Conservation (phyloP, 2,888 invertebrate species). For the Mellilla xanthometata region DNA sequence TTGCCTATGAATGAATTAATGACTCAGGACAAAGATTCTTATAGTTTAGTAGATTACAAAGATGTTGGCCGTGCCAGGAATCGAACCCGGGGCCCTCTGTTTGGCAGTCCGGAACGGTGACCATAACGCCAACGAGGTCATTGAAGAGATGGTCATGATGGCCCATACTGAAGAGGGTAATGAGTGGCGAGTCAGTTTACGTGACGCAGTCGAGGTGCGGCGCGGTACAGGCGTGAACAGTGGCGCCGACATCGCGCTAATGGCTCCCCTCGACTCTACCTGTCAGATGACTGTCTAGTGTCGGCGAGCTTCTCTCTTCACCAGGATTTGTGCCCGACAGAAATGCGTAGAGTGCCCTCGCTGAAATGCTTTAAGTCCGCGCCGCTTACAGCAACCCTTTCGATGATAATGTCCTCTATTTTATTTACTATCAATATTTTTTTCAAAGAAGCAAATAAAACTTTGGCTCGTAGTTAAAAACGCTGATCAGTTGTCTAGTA, state of each 20-base stretch:
- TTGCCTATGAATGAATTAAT: too few relatives aligned
- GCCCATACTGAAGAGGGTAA: slow-evolving; percentile 5
- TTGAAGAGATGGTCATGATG: not conserved
- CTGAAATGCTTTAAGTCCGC: slow-evolving; percentile 24
- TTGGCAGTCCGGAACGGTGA: too few relatives aligned
- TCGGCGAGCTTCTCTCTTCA: slow-evolving; percentile 42
- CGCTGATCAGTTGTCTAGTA: too few relatives aligned
- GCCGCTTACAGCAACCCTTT: slow-evolving; percentile 14
- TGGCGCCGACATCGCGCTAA: slow-evolving; percentile 46
- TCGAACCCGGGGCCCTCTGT: too few relatives aligned
- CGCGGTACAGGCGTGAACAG: slow-evolving; percentile 2
- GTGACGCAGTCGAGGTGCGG: slow-evolving; percentile 4
- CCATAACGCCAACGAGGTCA: too few relatives aligned
- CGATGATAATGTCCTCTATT: not conserved
- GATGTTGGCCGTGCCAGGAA: too few relatives aligned
- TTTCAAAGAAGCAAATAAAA: too few relatives aligned
- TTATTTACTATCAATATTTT: too few relatives aligned
- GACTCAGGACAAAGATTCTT: too few relatives aligned
- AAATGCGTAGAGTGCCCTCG: slow-evolving; percentile 37
- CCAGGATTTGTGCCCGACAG: slow-evolving; percentile 43
- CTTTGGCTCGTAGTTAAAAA: too few relatives aligned
- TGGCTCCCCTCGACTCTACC: slow-evolving; percentile 57
- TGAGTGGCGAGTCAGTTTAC: slow-evolving; percentile 1
- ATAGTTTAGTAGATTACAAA: too few relatives aligned
- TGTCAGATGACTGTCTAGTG: slow-evolving; percentile 73